Base-by-base conservation (phyloP, 1,140 invertebrate species). In the Drosophila sulfurigaster region DNA sequence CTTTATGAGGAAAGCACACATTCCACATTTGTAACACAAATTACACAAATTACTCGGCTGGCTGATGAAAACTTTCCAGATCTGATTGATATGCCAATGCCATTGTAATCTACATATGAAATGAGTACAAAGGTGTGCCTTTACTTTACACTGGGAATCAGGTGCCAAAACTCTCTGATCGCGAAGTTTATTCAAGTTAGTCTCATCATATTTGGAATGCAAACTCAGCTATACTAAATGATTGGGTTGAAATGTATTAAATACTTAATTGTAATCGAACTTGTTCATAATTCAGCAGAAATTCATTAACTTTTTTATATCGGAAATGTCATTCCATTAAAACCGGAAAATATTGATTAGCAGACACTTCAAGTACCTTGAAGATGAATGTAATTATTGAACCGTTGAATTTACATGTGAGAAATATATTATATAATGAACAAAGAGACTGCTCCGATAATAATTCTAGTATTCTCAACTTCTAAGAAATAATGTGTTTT, bases 101-200 rank as follows among this genome's bases (percentile, higher is more conserved):
- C 41, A n/a, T 43, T 43, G 41, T 15, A 54, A 32, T 54, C 30
- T 32, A 35, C 28, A 54, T 54, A 54, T 4, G n/a, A 43, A 43
- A 43, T n/a, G n/a, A 43, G 11, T 43, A 43, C 41, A n/a, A 25
- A 43, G 41, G 13, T 54, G 28, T 15, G 30, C 3, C 51, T 54
- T 35, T 2, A 30, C 25, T 11, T 10, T 49, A 49, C 16, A 8
- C n/a, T n/a, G n/a, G n/a, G n/a, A n/a, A n/a, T n/a, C 48, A 15
- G 5, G 6, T 52, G 46, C n/a, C 5, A 5, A 8, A 51, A 20
- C 11, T 51, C 5, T 28, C 48, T 51, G 20, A 28, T 51, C 25
- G 20, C 20, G 10, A 11, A 51, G 4, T 20, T 3, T n/a, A 28
- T 10, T n/a, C 7, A 28, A 52, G n/a, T 25, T 51, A 51, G 10